Evolutionary conservation across 64 coral and sea anemone genomes (phyloP), one percentile per base, ranked within the genome.

Genomic region (Catalaphyllia jardinei): DNA sequence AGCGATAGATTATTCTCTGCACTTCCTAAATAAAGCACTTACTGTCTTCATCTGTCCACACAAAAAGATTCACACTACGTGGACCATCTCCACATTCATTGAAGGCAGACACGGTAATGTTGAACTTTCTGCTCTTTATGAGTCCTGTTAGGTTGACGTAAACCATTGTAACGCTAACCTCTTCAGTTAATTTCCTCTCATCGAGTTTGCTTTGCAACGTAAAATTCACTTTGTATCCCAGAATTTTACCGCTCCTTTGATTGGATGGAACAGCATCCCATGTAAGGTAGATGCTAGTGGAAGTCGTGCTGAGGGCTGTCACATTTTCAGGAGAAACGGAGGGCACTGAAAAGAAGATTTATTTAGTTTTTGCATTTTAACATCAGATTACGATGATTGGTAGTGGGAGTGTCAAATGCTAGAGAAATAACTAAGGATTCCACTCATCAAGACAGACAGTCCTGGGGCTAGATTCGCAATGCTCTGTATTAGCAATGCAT

Each of bases 51-150:
- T 75, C 74, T 19, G 74, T 76, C 19, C 24, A 52, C 9, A 50
- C 20, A 19, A 10, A 17, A 24, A 76, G 31, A 10, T 50, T n/a
- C 35, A 19, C 18, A 24, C 74, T 76, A 0, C 17, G 20, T 8
- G 74, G 74, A 10, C 74, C 74, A 76, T 76, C 74, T 49, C 74
- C 74, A 76, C 19, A 20, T 42, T 46, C 17, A 22, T 76, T 76
- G 38, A 24, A 76, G 18, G 74, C 74, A 10, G 31, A 49, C 20
- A 76, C 74, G 51, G 74, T 76, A 49, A 76, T 49, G 38, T 52
- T 76, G 74, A 50, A 76, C 19, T 42, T 76, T 24, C 33, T 76
- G 74, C 9, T 10, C 4, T 49, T 22, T 24, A 1, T 24, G 49
- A 76, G 20, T 22, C 74, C 74, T 24, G 74, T 76, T 49, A 76